These are phyloP conservation scores for Panzeria rudis DNA, from an alignment of 2,888 invertebrate genomes.

Conservation along the genomic window DNA sequence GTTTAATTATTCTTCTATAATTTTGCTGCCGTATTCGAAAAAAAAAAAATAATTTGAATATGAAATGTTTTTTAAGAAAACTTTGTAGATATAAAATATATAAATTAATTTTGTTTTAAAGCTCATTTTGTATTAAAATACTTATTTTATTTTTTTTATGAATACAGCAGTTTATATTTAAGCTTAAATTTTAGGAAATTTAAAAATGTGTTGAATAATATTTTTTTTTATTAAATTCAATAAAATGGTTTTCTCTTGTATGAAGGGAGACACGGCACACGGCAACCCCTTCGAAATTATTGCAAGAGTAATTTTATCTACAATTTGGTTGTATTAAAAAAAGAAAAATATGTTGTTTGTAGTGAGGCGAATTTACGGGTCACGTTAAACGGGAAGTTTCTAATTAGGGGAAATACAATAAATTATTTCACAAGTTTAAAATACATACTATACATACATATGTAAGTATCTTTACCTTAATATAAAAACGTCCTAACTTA, in stretches of 20 bases:
- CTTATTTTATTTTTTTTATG: not conserved
- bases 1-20: too few species aligned
- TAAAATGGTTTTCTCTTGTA: not conserved
- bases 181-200: too few species aligned
- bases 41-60: too few species aligned
- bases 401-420: slow-evolving; percentile 55
- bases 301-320: slow-evolving; percentile 20
- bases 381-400: slow-evolving; percentile 67
- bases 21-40: too few species aligned
- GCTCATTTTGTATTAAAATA: too few species aligned
- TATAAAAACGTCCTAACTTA: too few species aligned
- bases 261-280: not conserved
- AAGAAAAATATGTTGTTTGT: not conserved
- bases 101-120: too few species aligned
- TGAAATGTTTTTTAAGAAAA: too few species aligned
- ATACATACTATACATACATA: not conserved
- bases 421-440: slow-evolving; percentile 32
- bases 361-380: slow-evolving; percentile 9
- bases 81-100: too few species aligned
- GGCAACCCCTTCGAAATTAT: not conserved
- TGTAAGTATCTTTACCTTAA: not conserved
- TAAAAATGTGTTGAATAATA: not conserved
- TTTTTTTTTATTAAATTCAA: slow-evolving; percentile 20
- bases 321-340: too few species aligned
- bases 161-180: not conserved